Conservation (phyloP, 2,888 invertebrate genomes). For the Nowickia ferox region DNA sequence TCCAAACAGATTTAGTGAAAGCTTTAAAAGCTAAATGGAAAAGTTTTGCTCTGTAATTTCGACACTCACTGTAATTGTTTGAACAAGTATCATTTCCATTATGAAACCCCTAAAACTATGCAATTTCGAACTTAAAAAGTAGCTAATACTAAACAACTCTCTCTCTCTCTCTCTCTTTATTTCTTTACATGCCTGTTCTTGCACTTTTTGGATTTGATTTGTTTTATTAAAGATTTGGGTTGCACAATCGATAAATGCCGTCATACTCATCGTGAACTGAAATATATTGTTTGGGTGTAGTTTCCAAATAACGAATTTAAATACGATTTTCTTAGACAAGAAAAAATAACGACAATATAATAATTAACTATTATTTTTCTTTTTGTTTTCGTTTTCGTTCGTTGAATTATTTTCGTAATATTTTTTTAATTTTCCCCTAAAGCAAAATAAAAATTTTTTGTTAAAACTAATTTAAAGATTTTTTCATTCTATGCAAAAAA, state of each 20-base stretch:
- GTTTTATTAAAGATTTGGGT: constrained; percentile 76
- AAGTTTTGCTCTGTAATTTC: background rate
- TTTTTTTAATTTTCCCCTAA: constrained; percentile 7
- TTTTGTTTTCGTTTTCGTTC: background rate
- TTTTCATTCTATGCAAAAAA: background rate
- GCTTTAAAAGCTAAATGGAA: background rate
- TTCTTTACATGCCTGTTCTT: constrained; percentile 43
- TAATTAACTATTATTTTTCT: no score
- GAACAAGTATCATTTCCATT: background rate
- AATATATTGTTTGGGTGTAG: constrained; percentile 82
- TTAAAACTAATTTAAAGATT: constrained; percentile 11
- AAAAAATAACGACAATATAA: background rate
- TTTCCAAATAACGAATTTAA: constrained; percentile 35
- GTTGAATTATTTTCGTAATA: background rate
- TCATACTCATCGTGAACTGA: constrained; percentile 80
- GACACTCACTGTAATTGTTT: background rate
- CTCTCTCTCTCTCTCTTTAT: constrained; percentile 32
- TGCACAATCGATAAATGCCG: constrained; percentile 80
- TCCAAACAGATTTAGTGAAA: background rate
- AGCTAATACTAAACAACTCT: background rate
- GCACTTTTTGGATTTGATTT: constrained; percentile 29
- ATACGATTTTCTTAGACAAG: constrained; percentile 1
- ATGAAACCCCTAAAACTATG: background rate
- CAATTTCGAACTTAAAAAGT: background rate
- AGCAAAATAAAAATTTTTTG: background rate